These are phyloP conservation scores for Lydus trimaculatus DNA, from an alignment of 2,888 invertebrate genomes.

Conservation along the genomic window DNA sequence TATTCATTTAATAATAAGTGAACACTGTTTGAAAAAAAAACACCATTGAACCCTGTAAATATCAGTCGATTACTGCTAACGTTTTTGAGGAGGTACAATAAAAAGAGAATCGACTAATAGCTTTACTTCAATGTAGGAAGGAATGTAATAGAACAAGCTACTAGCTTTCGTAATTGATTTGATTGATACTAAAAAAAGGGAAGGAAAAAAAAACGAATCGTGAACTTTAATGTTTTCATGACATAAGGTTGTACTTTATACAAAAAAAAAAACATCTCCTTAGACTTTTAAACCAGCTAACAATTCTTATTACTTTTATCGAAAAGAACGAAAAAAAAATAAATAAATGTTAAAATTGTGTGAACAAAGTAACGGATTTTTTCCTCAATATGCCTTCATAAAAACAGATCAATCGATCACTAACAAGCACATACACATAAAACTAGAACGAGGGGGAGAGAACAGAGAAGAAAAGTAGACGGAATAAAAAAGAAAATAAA, in stretches of 20 bases:
- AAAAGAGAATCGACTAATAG: background rate
- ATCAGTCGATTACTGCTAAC: background rate
- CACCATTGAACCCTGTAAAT: background rate
- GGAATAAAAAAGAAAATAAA: background rate
- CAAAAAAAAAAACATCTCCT: background rate
- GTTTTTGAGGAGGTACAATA: background rate
- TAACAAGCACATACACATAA: background rate
- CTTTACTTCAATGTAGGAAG: background rate
- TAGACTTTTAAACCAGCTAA: slow-evolving; percentile 4
- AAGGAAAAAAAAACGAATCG: slow-evolving; percentile 8
- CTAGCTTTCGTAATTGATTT: slow-evolving; percentile 8
- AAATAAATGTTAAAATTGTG: background rate
- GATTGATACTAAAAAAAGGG: background rate
- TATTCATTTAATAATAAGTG: background rate
- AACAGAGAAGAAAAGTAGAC: background rate
- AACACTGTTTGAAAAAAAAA: background rate
- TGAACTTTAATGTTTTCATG: slow-evolving; percentile 14
- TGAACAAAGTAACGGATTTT: background rate
- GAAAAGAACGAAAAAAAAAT: no score
- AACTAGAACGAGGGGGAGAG: no score
- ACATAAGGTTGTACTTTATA: slow-evolving; percentile 7
- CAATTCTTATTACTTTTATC: background rate
- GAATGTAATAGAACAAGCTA: background rate
- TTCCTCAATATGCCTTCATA: background rate
- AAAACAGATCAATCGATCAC: slow-evolving; percentile 11